Evolutionary conservation across 2,888 invertebrate species (phyloP).

Genomic region (Dendrolimus houi): DNA sequence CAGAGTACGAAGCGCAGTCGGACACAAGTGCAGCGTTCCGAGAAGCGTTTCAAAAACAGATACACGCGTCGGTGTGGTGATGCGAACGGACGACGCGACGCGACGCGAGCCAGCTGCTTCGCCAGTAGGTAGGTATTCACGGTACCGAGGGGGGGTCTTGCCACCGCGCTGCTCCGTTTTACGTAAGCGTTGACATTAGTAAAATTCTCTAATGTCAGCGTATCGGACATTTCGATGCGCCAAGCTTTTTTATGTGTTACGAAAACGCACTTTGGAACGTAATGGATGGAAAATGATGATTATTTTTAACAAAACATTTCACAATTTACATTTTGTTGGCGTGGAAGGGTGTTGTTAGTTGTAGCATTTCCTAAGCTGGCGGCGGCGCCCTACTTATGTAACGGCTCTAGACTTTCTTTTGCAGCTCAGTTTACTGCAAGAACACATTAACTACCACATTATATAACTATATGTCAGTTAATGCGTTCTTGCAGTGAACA

Average conservation of each 20-base stretch:
- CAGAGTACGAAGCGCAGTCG: slow-evolving; percentile 33
- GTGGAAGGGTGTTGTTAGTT: no score
- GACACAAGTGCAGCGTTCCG: slow-evolving; percentile 60
- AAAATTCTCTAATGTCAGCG: background rate
- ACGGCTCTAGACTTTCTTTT: no score
- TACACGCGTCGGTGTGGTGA: slow-evolving; percentile 18
- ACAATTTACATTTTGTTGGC: background rate
- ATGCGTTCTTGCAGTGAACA: no score
- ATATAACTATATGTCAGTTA: no score
- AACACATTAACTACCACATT: no score
- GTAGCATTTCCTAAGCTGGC: no score
- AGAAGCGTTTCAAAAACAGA: slow-evolving; percentile 51
- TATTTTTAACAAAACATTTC: background rate
- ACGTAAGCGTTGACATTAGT: background rate
- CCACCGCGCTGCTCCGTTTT: background rate
- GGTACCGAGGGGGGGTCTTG: background rate
- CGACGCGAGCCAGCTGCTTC: slow-evolving; percentile 26
- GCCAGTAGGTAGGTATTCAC: background rate
- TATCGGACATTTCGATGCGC: background rate
- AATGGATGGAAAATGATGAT: background rate
- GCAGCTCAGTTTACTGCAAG: no score
- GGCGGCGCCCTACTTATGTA: no score
- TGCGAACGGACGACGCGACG: slow-evolving; percentile 19
- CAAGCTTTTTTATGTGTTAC: background rate
- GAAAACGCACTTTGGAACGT: background rate